These are phyloP conservation scores for Euwallacea fornicatus DNA, from an alignment of 1,140 invertebrate species.

Conservation along the genomic window DNA sequence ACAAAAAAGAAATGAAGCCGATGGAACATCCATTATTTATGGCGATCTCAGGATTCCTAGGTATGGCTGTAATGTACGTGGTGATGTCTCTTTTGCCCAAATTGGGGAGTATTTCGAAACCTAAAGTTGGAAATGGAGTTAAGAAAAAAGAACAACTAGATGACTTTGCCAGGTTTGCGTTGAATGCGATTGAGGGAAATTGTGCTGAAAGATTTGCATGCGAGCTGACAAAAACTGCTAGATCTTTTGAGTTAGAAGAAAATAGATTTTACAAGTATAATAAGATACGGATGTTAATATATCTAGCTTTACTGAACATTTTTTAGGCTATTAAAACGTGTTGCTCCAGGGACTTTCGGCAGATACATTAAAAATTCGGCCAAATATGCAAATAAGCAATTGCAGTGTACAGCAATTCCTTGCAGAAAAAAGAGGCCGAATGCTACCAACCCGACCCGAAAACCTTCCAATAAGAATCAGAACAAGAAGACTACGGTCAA, in stretches of 20 bases:
- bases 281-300: background rate
- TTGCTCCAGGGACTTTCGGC: slow-evolving; percentile 46
- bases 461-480: slow-evolving; percentile 25
- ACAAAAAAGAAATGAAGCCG: slow-evolving; percentile 43
- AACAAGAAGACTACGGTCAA: slow-evolving; percentile 26
- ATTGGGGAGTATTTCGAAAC: slow-evolving; percentile 44
- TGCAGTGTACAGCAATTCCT: slow-evolving; percentile 49
- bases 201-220: slow-evolving; percentile 51
- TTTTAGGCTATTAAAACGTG: slow-evolving; percentile 47
- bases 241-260: slow-evolving; percentile 48
- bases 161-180: slow-evolving; percentile 44
- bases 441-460: slow-evolving; percentile 21
- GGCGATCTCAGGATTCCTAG: slow-evolving; percentile 57
- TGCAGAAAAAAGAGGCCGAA: slow-evolving; percentile 43
- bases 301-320: slow-evolving; percentile 2
- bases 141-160: slow-evolving; percentile 43
- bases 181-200: slow-evolving; percentile 51
- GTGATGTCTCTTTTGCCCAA: slow-evolving; percentile 55
- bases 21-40: slow-evolving; percentile 55
- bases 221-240: slow-evolving; percentile 49
- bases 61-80: slow-evolving; percentile 55
- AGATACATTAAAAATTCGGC: slow-evolving; percentile 45
- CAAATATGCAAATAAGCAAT: slow-evolving; percentile 47
- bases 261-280: slow-evolving; percentile 51
- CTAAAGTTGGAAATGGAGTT: slow-evolving; percentile 26